Conservation (phyloP, 2,888 invertebrate species). For the Troides aeacus region DNA sequence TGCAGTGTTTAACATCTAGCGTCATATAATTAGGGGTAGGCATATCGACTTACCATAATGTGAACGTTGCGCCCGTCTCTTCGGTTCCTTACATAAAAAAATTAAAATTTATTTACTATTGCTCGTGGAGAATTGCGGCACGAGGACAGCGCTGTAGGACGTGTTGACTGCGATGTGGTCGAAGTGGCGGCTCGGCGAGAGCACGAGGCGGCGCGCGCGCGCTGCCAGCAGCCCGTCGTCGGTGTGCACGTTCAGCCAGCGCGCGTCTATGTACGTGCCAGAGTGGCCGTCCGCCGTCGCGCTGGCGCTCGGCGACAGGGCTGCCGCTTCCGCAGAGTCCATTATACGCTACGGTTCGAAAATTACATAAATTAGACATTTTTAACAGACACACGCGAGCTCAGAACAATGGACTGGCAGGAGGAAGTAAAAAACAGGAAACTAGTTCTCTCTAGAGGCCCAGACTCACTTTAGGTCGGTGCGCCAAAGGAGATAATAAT, state of each 20-base stretch:
- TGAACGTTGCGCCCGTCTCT: too few relatives aligned
- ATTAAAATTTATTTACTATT: background rate
- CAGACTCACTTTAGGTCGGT: too few relatives aligned
- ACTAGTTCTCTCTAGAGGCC: too few relatives aligned
- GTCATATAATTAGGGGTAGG: too few relatives aligned
- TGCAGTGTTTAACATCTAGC: too few relatives aligned
- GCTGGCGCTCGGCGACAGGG: slow-evolving; percentile 80
- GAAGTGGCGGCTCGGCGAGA: slow-evolving; percentile 90
- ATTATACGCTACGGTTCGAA: slow-evolving; percentile 86
- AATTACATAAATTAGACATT: background rate
- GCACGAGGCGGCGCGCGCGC: slow-evolving; percentile 84
- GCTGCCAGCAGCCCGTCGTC: slow-evolving; percentile 87
- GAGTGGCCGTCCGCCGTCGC: slow-evolving; percentile 80
- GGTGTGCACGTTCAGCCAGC: slow-evolving; percentile 88
- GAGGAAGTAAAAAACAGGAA: too few relatives aligned
- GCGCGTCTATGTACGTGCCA: slow-evolving; percentile 87
- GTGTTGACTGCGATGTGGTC: slow-evolving; percentile 92
- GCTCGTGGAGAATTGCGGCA: slow-evolving; percentile 84
- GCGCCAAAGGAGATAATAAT: too few relatives aligned
- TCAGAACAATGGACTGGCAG: too few relatives aligned
- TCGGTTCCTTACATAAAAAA: too few relatives aligned
- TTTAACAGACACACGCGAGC: background rate
- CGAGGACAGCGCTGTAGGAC: slow-evolving; percentile 92
- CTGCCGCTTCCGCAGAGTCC: slow-evolving; percentile 94
- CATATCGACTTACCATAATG: too few relatives aligned